These are phyloP conservation scores for Athalia rosae DNA, from an alignment of 2,888 invertebrate species.

Conservation along the genomic window DNA sequence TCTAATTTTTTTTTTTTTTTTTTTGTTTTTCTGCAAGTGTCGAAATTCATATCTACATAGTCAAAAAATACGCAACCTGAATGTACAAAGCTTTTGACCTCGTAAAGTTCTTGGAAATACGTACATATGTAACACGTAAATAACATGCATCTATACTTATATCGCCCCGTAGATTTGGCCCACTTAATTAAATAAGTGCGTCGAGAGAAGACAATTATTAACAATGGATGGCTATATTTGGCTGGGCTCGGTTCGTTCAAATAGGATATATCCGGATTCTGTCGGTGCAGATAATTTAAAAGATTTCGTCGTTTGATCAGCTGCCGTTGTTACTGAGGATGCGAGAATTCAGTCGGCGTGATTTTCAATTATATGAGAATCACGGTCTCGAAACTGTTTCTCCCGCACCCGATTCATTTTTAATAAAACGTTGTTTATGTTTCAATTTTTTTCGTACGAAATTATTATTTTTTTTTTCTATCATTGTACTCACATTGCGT, in stretches of 20 bases:
- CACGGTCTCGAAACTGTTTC: background rate
- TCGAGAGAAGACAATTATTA: background rate
- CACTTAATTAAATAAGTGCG: background rate
- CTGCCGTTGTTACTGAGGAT: background rate
- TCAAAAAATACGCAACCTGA: background rate
- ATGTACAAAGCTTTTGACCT: background rate
- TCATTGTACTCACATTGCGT: constrained; percentile 64
- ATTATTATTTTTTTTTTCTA: background rate
- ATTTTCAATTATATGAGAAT: background rate
- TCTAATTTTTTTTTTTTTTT: background rate
- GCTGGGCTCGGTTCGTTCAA: background rate
- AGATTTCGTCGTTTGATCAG: background rate
- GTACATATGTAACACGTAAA: background rate
- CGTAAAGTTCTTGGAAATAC: background rate
- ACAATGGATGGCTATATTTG: constrained; percentile 14
- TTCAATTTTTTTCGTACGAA: background rate
- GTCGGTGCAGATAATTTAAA: background rate
- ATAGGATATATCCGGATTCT: constrained; percentile 28
- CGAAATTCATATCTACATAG: background rate
- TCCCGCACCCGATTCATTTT: background rate
- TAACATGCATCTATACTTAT: background rate
- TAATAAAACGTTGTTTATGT: no score
- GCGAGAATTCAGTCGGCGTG: background rate
- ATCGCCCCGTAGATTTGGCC: background rate
- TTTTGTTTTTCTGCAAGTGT: background rate